Conservation (phyloP, 2,113 vertebrate genomes). For the Rhinopomastus cyanomelas region DNA sequence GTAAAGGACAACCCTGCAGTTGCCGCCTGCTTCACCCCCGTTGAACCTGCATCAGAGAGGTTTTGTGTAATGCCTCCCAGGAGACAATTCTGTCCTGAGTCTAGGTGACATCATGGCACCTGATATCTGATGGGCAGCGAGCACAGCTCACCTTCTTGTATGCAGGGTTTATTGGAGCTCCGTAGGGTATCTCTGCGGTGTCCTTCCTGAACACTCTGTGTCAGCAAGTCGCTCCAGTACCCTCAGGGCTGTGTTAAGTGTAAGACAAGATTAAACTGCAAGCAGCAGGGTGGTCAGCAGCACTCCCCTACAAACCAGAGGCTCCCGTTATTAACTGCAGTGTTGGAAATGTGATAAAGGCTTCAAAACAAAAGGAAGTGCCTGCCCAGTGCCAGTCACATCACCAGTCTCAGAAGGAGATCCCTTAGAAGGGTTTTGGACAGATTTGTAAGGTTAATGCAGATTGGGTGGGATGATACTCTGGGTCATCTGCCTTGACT, state of each 20-base stretch:
- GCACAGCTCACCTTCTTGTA: neutral
- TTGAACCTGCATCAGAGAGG: fast-evolving
- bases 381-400: neutral
- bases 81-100: neutral
- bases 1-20: neutral
- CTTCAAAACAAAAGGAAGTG: neutral
- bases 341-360: neutral
- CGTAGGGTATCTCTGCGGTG: neutral
- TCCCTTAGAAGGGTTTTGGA: neutral
- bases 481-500: neutral
- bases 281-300: neutral
- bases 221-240: fast-evolving
- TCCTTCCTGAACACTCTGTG: neutral
- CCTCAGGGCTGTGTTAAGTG: neutral
- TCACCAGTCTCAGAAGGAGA: neutral
- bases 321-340: neutral
- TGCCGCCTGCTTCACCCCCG: neutral
- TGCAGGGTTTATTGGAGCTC: neutral
- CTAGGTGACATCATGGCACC: neutral
- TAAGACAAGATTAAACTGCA: neutral
- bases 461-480: neutral
- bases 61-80: neutral
- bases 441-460: neutral
- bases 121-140: neutral
- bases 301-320: neutral